Conservation (phyloP, 2,113 vertebrate species). For the Antennarius striatus region DNA sequence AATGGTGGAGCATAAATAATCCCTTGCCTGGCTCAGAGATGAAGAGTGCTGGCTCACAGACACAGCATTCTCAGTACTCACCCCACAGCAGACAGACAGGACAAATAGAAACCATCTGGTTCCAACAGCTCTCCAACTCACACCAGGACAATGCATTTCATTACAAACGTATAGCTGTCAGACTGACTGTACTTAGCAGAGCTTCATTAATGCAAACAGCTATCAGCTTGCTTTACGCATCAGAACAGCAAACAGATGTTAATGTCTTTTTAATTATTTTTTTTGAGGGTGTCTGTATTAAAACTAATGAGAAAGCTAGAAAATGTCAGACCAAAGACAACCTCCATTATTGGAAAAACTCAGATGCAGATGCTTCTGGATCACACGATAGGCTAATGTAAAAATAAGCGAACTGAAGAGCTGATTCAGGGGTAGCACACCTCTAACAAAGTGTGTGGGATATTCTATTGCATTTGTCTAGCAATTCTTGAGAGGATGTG, state of each 20-base stretch:
- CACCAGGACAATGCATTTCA: constrained; percentile 81
- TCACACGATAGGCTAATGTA: no score
- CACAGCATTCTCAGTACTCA: constrained; percentile 81
- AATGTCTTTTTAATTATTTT: constrained; percentile 7
- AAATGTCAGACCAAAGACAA: not conserved
- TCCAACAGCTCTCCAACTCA: constrained; percentile 68
- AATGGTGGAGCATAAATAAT: constrained; percentile 77
- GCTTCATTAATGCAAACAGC: constrained; percentile 30
- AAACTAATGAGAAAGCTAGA: not conserved
- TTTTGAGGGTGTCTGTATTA: not conserved
- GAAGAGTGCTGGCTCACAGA: constrained; percentile 76
- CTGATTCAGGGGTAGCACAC: no score
- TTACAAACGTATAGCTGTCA: constrained; percentile 71
- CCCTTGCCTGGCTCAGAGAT: constrained; percentile 77
- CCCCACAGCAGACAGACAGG: constrained; percentile 84
- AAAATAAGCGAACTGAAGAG: no score
- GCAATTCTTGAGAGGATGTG: no score
- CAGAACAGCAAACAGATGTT: constrained; percentile 27
- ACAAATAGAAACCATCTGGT: constrained; percentile 90
- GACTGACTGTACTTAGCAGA: constrained; percentile 8
- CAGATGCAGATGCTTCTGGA: no score
- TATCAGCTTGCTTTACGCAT: constrained; percentile 21
- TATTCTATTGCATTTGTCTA: no score
- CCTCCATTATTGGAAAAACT: no score
- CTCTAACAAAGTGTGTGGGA: no score